phyloP scores from a whole-genome alignment of 1,140 invertebrate species.

The Orchestia grillus region DNA sequence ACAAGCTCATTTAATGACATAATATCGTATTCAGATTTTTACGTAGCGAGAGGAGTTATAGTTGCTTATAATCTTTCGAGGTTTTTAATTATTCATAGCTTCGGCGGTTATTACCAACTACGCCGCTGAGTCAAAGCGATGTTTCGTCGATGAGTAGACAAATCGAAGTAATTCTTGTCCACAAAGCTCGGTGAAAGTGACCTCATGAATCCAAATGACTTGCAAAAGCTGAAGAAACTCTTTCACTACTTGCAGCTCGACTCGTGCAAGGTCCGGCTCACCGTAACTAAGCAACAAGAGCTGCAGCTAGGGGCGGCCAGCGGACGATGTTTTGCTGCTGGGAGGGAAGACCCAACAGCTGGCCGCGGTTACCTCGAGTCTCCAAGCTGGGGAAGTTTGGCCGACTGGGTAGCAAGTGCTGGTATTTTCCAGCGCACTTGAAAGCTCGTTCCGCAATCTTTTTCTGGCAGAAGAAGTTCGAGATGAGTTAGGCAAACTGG shows the following conservation, averaged over 20 bases:
- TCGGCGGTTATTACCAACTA: too few relatives aligned
- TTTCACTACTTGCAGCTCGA: not conserved
- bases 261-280: not conserved
- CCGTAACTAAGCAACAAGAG: not conserved
- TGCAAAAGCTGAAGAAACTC: not conserved
- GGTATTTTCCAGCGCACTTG: constrained; percentile 32
- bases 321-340: not conserved
- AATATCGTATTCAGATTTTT: too few relatives aligned
- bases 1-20: too few relatives aligned
- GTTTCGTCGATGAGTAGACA: not conserved
- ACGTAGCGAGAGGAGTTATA: too few relatives aligned
- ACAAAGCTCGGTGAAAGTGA: not conserved
- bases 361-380: not conserved
- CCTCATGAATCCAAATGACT: not conserved
- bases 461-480: not conserved
- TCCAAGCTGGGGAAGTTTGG: constrained; percentile 28
- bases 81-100: too few relatives aligned
- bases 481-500: not conserved
- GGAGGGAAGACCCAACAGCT: constrained; percentile 29
- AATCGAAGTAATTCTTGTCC: not conserved
- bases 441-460: not conserved
- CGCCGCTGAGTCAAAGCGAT: too few relatives aligned
- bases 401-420: constrained; percentile 18
- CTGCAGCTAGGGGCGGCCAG: not conserved
- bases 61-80: too few relatives aligned